Conservation (phyloP, 2,113 vertebrate genomes). For the Taxidea taxus region DNA sequence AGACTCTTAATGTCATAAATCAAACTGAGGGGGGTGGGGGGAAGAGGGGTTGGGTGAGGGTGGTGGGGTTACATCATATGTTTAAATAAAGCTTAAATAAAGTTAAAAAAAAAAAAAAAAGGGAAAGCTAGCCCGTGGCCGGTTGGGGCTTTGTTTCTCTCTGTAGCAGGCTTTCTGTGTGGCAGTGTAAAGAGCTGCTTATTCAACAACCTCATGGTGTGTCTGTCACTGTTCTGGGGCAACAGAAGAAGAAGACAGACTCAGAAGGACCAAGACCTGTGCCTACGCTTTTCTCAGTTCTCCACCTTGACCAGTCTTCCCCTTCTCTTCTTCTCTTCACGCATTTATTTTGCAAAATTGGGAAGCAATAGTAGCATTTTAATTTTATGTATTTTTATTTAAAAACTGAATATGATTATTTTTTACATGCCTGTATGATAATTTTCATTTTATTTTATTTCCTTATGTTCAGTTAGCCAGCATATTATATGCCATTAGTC, state of each 20-base stretch:
- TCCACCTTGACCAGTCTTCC: not conserved
- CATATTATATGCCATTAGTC: not conserved
- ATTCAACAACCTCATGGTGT: not conserved
- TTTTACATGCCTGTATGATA: not conserved
- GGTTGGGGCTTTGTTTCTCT: not conserved
- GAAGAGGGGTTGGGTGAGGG: too few species aligned
- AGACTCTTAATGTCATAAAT: too few species aligned
- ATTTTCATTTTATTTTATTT: not conserved
- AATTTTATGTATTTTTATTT: not conserved
- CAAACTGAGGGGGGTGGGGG: too few species aligned
- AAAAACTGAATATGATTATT: not conserved
- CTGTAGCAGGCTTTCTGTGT: not conserved
- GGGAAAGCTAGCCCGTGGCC: not conserved
- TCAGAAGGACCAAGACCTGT: not conserved
- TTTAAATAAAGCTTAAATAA: too few species aligned
- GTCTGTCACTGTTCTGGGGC: not conserved
- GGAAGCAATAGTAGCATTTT: not conserved
- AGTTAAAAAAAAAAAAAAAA: too few species aligned
- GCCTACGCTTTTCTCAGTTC: not conserved
- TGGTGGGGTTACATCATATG: too few species aligned
- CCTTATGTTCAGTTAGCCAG: not conserved
- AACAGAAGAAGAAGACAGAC: not conserved
- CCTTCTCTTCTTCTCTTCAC: not conserved
- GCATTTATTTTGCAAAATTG: not conserved
- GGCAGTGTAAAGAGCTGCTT: not conserved